Conservation (phyloP, 2,797 vertebrate species). For the Botia almorhae region DNA sequence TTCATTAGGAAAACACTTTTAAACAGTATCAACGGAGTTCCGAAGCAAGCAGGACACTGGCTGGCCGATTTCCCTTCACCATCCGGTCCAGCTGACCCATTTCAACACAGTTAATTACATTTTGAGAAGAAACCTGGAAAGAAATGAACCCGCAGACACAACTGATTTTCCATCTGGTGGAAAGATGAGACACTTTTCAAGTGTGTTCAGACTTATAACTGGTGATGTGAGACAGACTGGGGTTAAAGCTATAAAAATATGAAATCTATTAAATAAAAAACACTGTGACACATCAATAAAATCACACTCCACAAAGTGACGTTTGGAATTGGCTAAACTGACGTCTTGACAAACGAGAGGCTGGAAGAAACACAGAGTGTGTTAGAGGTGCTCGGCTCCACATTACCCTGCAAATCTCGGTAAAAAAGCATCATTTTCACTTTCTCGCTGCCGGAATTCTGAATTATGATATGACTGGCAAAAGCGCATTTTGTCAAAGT, state of each 20-base stretch:
- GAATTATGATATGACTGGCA: constrained; percentile 25
- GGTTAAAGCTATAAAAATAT: not conserved
- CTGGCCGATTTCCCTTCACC: not conserved
- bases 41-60: not conserved
- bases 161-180: not conserved
- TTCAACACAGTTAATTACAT: not conserved
- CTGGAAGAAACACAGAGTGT: not conserved
- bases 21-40: not conserved
- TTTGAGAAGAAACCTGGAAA: no score
- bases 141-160: not conserved
- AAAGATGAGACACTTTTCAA: not conserved
- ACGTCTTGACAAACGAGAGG: not conserved
- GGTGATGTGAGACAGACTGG: not conserved
- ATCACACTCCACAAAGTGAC: not conserved
- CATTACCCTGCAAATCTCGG: constrained; percentile 2
- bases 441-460: constrained; percentile 23
- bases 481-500: constrained; percentile 14
- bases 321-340: not conserved
- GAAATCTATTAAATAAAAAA: not conserved
- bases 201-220: not conserved
- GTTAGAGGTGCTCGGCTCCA: constrained; percentile 7
- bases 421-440: constrained; percentile 12
- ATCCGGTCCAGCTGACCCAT: not conserved
- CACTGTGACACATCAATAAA: not conserved
- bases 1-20: not conserved